A percentile compares a stretch with the other conserved stretches of the same genome.
Evolutionary conservation across 2,113 vertebrate species (phyloP).

Genomic region (Bombycilla garrulus): DNA sequence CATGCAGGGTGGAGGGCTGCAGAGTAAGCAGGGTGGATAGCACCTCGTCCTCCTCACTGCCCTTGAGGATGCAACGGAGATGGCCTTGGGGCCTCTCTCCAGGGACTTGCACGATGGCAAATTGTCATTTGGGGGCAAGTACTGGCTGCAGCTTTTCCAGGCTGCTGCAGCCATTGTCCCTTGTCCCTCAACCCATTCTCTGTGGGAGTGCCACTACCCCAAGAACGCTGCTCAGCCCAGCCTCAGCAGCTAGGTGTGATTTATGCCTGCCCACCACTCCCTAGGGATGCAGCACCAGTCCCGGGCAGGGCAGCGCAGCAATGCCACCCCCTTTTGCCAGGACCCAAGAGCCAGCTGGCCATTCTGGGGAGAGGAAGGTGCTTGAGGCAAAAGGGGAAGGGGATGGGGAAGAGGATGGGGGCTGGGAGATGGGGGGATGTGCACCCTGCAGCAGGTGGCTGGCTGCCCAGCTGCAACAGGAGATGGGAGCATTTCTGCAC

Average conservation of each 20-base stretch:
- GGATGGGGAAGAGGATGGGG: neutral
- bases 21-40: neutral
- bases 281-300: accelerated
- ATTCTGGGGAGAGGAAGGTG: accelerated
- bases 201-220: neutral
- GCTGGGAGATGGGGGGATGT: neutral
- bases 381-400: accelerated
- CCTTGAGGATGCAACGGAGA: neutral
- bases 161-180: neutral
- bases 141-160: neutral
- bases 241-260: neutral
- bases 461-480: neutral
- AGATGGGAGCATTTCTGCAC: neutral
- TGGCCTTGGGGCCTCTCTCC: neutral
- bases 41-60: accelerated
- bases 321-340: neutral
- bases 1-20: neutral
- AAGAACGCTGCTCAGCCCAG: neutral
- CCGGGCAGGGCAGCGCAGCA: neutral
- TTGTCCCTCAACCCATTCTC: neutral
- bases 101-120: accelerated
- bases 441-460: neutral
- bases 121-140: accelerated
- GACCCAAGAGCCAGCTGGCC: neutral
- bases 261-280: neutral